These are phyloP conservation scores for Tichodroma muraria DNA, from an alignment of 2,113 vertebrate species.

Conservation along the genomic window DNA sequence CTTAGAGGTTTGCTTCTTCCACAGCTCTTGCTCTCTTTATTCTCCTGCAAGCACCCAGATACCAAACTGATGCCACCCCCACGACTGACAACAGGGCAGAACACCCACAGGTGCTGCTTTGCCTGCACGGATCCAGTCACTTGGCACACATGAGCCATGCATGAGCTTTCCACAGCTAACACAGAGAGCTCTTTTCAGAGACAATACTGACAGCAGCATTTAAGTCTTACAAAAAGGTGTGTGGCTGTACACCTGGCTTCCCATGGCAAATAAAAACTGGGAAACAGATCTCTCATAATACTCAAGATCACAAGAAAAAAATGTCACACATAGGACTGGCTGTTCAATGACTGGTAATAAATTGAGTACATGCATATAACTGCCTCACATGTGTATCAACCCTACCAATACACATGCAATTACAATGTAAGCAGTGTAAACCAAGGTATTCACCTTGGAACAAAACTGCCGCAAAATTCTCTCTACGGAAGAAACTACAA, in stretches of 20 bases:
- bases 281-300: neutral
- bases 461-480: neutral
- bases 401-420: neutral
- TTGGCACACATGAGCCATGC: accelerated
- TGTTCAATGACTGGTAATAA: neutral
- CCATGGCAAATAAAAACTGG: neutral
- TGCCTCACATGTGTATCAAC: neutral
- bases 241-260: neutral
- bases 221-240: neutral
- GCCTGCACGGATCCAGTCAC: neutral
- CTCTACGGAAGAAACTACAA: neutral
- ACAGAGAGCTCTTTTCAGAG: neutral
- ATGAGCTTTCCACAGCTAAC: accelerated
- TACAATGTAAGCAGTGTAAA: neutral
- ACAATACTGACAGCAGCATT: neutral
- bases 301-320: neutral
- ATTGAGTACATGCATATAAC: neutral
- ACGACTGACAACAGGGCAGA: neutral
- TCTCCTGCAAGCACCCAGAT: neutral
- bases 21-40: neutral
- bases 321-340: neutral
- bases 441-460: neutral
- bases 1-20: neutral
- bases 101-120: neutral
- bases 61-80: neutral